Percentiles rank a stretch among this genome's conserved stretches.
Evolutionary conservation across 2,888 invertebrate species (phyloP).

Genomic region (Panzeria rudis): DNA sequence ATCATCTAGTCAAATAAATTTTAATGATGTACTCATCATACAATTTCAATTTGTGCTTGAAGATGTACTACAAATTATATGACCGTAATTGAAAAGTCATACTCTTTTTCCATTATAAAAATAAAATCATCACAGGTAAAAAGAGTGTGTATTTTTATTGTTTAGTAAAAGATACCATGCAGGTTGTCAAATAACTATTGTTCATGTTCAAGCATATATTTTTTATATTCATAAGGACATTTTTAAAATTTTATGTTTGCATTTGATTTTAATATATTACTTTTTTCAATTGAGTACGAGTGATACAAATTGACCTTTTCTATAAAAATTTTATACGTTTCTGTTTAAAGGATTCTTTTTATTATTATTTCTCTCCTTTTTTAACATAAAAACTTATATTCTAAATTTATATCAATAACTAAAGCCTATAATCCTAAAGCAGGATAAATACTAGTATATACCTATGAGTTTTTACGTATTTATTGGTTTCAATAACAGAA

Average conservation of each 20-base stretch:
- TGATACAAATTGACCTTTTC: constrained; percentile 55
- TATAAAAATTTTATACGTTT: constrained; percentile 22
- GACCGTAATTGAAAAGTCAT: constrained; percentile 35
- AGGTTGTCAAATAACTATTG: constrained; percentile 26
- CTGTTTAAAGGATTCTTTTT: background rate
- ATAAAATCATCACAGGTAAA: background rate
- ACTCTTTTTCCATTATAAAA: background rate
- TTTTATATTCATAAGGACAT: constrained; percentile 36
- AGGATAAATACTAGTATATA: background rate
- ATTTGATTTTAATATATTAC: constrained; percentile 35
- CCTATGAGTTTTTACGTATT: background rate
- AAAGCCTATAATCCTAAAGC: background rate
- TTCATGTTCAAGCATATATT: constrained; percentile 13
- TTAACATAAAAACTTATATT: too few relatives aligned
- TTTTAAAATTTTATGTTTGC: constrained; percentile 42
- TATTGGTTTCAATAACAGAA: constrained; percentile 32
- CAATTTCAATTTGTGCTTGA: constrained; percentile 21
- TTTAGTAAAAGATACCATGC: background rate
- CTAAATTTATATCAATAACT: too few relatives aligned
- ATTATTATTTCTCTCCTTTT: background rate
- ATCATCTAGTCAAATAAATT: constrained; percentile 48
- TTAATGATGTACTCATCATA: constrained; percentile 41
- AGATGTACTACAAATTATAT: constrained; percentile 27
- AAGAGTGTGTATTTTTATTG: background rate
- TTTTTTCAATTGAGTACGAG: background rate